A percentile compares a stretch with the other conserved stretches of the same genome.
Conservation (phyloP, 2,888 invertebrate species). For the Drosophila leonis region DNA sequence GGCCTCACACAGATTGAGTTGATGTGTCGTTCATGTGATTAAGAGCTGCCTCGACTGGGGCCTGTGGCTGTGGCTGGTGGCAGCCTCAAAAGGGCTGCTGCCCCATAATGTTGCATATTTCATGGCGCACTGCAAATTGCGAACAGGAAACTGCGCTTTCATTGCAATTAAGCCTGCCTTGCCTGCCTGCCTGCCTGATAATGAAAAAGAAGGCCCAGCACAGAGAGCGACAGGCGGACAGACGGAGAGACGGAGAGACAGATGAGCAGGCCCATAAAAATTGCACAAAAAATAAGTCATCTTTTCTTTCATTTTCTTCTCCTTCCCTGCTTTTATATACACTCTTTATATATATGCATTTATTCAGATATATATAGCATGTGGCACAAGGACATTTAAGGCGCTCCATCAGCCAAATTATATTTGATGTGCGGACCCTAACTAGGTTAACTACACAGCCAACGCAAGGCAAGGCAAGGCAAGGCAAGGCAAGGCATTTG, state of each 20-base stretch:
- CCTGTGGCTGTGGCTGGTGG: conserved; percentile 17
- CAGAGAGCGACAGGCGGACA: neutral
- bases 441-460: conserved; percentile 55
- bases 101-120: conserved; percentile 66
- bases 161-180: conserved; percentile 71
- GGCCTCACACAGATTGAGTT: conserved; percentile 65
- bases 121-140: conserved; percentile 68
- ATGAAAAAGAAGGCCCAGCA: conserved; percentile 57
- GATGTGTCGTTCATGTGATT: conserved; percentile 74
- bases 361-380: conserved; percentile 32
- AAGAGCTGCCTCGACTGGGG: conserved; percentile 39
- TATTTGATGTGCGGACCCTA: conserved; percentile 38
- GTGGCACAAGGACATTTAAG: conserved; percentile 67
- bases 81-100: conserved; percentile 31
- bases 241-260: neutral
- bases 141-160: conserved; percentile 71
- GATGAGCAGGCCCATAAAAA: conserved; percentile 32
- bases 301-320: conserved; percentile 10
- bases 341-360: neutral
- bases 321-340: conserved; percentile 18
- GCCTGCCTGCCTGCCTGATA: conserved; percentile 58
- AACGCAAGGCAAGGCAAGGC: too few species aligned
- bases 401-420: conserved; percentile 45
- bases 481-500: conserved; percentile 1
- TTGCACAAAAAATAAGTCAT: conserved; percentile 28